Percentiles rank a stretch among this genome's conserved stretches.
Conservation (phyloP, 2,888 invertebrate species). For the Tachina grossa region DNA sequence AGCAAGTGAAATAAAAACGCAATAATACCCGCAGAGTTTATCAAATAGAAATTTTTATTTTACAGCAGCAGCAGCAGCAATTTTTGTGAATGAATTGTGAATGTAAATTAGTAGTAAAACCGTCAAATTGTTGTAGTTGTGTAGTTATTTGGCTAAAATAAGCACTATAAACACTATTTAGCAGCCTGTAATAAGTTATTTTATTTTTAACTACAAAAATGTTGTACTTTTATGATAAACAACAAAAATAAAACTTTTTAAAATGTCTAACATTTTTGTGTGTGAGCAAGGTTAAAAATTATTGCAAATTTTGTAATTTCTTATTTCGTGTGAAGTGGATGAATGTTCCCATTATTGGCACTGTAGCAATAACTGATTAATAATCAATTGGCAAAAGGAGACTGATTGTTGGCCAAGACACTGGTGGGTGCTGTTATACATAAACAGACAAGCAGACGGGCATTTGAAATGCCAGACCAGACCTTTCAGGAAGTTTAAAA, state of each 20-base stretch:
- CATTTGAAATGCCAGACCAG: slow-evolving; percentile 23
- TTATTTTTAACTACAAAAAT: slow-evolving; percentile 1
- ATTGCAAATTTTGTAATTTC: slow-evolving; percentile 53
- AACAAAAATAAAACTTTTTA: slow-evolving; percentile 34
- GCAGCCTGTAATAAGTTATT: slow-evolving; percentile 17
- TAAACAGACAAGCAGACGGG: slow-evolving; percentile 12
- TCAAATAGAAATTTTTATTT: neutral
- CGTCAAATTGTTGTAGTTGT: neutral
- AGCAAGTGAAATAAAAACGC: slow-evolving; percentile 4
- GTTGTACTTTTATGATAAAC: slow-evolving; percentile 6
- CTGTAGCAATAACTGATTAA: slow-evolving; percentile 56
- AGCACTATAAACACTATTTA: neutral
- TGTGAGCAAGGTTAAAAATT: slow-evolving; percentile 65
- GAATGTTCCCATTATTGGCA: slow-evolving; percentile 49
- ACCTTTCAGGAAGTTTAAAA: slow-evolving; percentile 4
- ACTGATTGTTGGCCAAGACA: slow-evolving; percentile 56
- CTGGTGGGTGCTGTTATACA: slow-evolving; percentile 50
- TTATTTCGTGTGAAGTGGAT: slow-evolving; percentile 10
- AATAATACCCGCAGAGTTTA: slow-evolving; percentile 27
- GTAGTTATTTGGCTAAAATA: slow-evolving; percentile 4
- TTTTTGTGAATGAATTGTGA: slow-evolving; percentile 46
- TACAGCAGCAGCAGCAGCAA: neutral
- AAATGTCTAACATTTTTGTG: slow-evolving; percentile 39
- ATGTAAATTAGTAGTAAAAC: slow-evolving; percentile 15
- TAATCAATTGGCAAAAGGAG: slow-evolving; percentile 60